Percentiles rank a stretch among this genome's conserved stretches.
phyloP scores from a whole-genome alignment of 2,797 vertebrate genomes.

The Coreius guichenoti region DNA sequence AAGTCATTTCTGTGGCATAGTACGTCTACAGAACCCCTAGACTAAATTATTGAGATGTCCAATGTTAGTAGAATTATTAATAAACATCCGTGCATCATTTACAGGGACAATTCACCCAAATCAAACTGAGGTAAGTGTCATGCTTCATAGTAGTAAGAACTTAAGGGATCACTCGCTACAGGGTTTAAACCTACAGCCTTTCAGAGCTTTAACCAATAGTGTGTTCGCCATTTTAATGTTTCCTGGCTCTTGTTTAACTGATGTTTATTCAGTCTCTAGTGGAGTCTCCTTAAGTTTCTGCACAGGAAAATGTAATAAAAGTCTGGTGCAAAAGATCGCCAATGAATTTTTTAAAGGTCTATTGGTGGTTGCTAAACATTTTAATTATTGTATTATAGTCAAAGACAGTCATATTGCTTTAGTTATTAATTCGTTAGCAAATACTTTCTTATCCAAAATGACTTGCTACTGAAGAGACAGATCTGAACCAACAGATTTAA shows the following conservation, averaged over 20 bases:
- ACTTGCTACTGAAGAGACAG: neutral
- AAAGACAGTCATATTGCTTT: constrained; percentile 24
- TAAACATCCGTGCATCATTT: neutral
- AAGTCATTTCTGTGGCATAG: neutral
- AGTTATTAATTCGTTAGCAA: constrained; percentile 5
- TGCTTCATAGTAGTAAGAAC: neutral
- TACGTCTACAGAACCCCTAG: too few relatives aligned
- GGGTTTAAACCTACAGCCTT: neutral
- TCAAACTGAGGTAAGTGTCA: too few relatives aligned
- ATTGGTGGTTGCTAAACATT: constrained; percentile 17
- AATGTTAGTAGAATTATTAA: neutral
- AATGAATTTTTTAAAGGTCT: constrained; percentile 19
- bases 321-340: constrained; percentile 59
- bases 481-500: neutral
- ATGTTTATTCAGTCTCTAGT: constrained; percentile 55
- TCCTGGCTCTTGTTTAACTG: constrained; percentile 66
- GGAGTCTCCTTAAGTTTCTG: constrained; percentile 67
- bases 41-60: neutral
- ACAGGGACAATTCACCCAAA: neutral
- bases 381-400: neutral
- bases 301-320: constrained; percentile 67
- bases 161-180: neutral
- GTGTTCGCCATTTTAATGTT: constrained; percentile 40
- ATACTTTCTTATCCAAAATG: neutral
- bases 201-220: neutral